Percentiles rank a stretch among this genome's conserved stretches.
Conservation (phyloP, 1,140 invertebrate species). For the Tenebrio molitor region DNA sequence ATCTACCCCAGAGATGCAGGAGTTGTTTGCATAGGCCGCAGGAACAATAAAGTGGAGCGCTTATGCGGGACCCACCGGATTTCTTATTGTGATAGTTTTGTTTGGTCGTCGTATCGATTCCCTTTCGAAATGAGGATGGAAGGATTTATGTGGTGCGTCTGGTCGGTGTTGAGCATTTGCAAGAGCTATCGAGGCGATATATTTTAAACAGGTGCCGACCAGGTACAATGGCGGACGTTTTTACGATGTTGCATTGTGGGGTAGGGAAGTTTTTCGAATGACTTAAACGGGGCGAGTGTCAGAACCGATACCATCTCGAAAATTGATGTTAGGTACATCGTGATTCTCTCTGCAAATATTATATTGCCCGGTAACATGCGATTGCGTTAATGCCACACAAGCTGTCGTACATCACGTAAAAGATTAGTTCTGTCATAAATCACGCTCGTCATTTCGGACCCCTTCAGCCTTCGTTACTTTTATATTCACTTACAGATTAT, state of each 20-base stretch:
- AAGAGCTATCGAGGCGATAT: constrained; percentile 3
- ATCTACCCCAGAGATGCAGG: constrained; percentile 16
- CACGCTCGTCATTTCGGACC: neutral
- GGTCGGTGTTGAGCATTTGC: neutral
- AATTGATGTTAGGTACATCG: constrained; percentile 28
- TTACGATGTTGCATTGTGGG: neutral
- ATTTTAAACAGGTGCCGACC: neutral
- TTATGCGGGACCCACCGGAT: neutral
- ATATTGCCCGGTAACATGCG: constrained; percentile 39
- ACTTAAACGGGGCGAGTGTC: neutral
- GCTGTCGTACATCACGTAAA: constrained; percentile 41
- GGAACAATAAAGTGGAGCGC: constrained; percentile 36
- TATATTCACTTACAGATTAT: constrained; percentile 28
- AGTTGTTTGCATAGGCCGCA: constrained; percentile 41
- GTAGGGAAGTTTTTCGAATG: neutral
- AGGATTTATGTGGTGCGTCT: neutral
- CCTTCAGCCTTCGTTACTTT: neutral
- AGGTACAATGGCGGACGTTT: neutral
- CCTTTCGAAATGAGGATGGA: constrained; percentile 8
- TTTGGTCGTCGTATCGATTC: constrained; percentile 13
- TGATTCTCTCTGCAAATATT: constrained; percentile 19
- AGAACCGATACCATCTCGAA: constrained; percentile 35
- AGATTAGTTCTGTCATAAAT: constrained; percentile 40
- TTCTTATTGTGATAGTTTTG: constrained; percentile 26
- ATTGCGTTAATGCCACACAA: constrained; percentile 10